A percentile compares a stretch with the other conserved stretches of the same genome.
These are phyloP conservation scores for Schmidtea mediterranea DNA, from an alignment of 1,140 invertebrate species.

Conservation along the genomic window DNA sequence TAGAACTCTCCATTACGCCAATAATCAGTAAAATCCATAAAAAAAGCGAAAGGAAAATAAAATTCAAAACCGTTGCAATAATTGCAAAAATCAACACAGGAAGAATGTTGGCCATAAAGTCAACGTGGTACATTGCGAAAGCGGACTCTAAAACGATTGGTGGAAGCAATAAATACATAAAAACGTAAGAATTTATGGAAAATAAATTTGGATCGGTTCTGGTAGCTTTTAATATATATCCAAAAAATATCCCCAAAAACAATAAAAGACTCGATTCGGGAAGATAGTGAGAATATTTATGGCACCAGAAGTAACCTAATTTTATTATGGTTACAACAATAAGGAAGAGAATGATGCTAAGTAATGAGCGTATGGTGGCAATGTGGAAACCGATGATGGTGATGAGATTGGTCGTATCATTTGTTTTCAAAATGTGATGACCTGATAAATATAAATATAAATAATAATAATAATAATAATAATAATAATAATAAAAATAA, in stretches of 20 bases:
- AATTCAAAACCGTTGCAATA: slow-evolving; percentile 14
- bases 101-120: slow-evolving; percentile 43
- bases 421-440: no score
- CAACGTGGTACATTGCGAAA: slow-evolving; percentile 43
- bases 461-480: no score
- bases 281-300: neutral
- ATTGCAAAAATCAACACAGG: slow-evolving; percentile 22
- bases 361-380: no score
- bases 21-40: neutral
- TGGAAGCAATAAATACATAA: slow-evolving; percentile 25
- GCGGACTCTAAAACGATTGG: slow-evolving; percentile 25
- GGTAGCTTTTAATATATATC: neutral
- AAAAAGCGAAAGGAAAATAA: neutral
- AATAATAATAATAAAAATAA: no score
- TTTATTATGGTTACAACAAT: no score
- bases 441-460: no score
- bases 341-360: no score
- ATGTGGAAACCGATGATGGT: no score
- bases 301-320: no score
- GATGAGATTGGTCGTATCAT: no score
- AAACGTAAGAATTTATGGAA: slow-evolving; percentile 6
- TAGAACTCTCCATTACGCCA: neutral
- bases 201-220: neutral
- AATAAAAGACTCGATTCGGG: slow-evolving; percentile 2
- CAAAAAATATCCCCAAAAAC: slow-evolving; percentile 1